Conservation (phyloP, 2,797 vertebrate species). For the Pangasius sanitwongsei region DNA sequence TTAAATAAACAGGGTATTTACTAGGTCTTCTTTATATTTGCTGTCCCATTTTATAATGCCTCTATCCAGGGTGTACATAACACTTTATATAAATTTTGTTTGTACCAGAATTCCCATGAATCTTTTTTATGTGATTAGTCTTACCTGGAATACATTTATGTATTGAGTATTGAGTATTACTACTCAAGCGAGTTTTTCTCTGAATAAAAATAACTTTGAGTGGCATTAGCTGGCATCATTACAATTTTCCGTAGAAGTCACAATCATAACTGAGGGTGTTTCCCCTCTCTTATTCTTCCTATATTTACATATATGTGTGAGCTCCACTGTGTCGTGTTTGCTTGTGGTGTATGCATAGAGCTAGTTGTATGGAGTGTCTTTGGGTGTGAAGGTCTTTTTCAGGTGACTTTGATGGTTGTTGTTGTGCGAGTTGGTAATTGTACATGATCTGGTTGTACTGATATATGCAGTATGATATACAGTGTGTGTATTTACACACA, state of each 20-base stretch:
- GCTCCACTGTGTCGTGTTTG: slow-evolving; percentile 37
- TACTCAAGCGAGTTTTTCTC: background rate
- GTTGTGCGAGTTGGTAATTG: slow-evolving; percentile 33
- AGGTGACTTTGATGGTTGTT: slow-evolving; percentile 34
- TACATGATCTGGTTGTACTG: slow-evolving; percentile 40
- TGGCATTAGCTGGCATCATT: slow-evolving; percentile 36
- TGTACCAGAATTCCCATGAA: slow-evolving; percentile 62
- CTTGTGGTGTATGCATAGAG: slow-evolving; percentile 42
- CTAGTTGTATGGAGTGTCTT: slow-evolving; percentile 46
- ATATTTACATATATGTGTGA: background rate
- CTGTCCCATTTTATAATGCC: slow-evolving; percentile 65
- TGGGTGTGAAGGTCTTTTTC: slow-evolving; percentile 49
- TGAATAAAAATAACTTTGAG: slow-evolving; percentile 5
- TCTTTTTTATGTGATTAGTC: slow-evolving; percentile 59
- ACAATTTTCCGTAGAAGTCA: background rate
- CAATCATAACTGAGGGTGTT: background rate
- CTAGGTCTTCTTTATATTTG: slow-evolving; percentile 73
- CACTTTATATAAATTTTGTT: slow-evolving; percentile 72
- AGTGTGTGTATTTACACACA: background rate
- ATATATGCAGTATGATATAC: slow-evolving; percentile 35
- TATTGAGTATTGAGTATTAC: too few species aligned
- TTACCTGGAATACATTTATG: slow-evolving; percentile 54
- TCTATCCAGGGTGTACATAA: slow-evolving; percentile 67
- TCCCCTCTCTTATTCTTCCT: slow-evolving; percentile 17
- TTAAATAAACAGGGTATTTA: slow-evolving; percentile 83